Base-by-base conservation (phyloP, 2,113 vertebrate genomes). In the Electrona antarctica region DNA sequence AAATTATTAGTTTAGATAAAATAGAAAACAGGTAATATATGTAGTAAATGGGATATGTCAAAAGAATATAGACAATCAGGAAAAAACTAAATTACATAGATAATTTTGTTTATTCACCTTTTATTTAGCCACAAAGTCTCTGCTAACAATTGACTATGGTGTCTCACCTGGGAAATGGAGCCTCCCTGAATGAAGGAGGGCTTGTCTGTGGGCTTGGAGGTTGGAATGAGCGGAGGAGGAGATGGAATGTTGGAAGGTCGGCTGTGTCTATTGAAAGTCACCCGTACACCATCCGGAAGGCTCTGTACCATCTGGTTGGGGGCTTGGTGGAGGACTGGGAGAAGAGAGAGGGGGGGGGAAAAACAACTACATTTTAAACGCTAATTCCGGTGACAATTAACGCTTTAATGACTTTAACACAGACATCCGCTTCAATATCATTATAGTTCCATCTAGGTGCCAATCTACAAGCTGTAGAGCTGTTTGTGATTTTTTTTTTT, bases 191-290 rank as follows among this genome's bases (percentile, higher is more conserved):
- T 97, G 89, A 98, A 99, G 28, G 98, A 96, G 8, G 97, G 97
- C 81, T 99, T 99, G 90, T 99, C 97, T 7, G 96, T 94, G 69
- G 95, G 97, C 91, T 99, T 99, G 85, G 96, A 95, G 41, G 97
- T 99, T n/a, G 97, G 97, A 91, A 99, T 99, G 90, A 99, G 97
- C 0, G 98, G 98, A 55, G 98, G 98, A 1, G 98, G 98, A 50
- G 93, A 94, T 55, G 94, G 94, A 93, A 95, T 95, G 91, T 94
- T 94, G 69, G 92, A 75, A 47, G 96, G 96, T 79, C 96, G 92
- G 69, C 95, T 96, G 81, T 96, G 94, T 77, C 97, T 94, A 55
- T 94, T 94, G 60, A 97, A 96, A 0, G 96, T 91, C 76, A 98
- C 92, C 2, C 97, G 95, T 69, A 95, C 94, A 72, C 94, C 96